Percentiles rank a stretch among this genome's conserved stretches.
phyloP scores from a whole-genome alignment of 2,797 vertebrate genomes.

The Naso thynnoides region DNA sequence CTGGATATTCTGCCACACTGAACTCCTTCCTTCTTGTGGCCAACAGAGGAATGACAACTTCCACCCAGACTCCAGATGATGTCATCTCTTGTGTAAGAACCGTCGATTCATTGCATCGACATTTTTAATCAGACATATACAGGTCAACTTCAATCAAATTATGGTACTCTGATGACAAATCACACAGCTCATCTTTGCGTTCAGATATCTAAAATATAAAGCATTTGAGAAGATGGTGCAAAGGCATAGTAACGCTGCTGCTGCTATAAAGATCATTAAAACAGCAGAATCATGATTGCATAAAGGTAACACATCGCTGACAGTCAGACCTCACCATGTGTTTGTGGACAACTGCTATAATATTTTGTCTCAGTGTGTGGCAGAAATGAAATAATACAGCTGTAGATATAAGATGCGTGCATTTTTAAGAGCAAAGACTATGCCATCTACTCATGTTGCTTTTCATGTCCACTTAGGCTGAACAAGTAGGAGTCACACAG shows the following conservation, averaged over 20 bases:
- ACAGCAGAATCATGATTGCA: slow-evolving; percentile 8
- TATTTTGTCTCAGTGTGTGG: neutral
- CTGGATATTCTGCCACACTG: slow-evolving; percentile 19
- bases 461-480: slow-evolving; percentile 5
- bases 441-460: neutral
- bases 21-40: slow-evolving; percentile 43
- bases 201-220: slow-evolving; percentile 1
- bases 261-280: slow-evolving; percentile 6
- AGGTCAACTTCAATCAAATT: neutral
- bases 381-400: slow-evolving; percentile 19
- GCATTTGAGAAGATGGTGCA: slow-evolving; percentile 14
- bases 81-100: slow-evolving; percentile 37
- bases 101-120: slow-evolving; percentile 47
- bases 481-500: slow-evolving; percentile 14
- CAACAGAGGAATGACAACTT: slow-evolving; percentile 35
- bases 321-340: neutral
- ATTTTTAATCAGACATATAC: slow-evolving; percentile 17
- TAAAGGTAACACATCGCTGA: neutral
- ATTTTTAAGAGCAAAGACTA: slow-evolving; percentile 17
- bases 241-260: slow-evolving; percentile 2
- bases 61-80: slow-evolving; percentile 35
- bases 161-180: slow-evolving; percentile 1
- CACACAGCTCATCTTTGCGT: neutral
- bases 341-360: slow-evolving; percentile 14
- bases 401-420: slow-evolving; percentile 10